phyloP scores from a whole-genome alignment of 1,140 invertebrate genomes.

The Sminthurides bifidus region DNA sequence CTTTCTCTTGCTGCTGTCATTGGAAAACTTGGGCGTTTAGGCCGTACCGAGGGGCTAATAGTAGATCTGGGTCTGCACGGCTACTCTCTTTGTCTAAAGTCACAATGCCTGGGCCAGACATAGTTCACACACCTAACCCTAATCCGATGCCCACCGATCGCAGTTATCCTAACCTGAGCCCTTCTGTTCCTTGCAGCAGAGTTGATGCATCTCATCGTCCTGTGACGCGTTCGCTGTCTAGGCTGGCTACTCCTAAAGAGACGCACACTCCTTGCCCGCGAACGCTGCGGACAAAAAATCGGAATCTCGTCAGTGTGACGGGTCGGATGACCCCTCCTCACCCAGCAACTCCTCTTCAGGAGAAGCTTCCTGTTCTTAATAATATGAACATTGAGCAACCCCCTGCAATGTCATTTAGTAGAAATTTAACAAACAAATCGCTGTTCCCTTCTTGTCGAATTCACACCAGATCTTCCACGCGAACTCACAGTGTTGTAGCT shows the following conservation, averaged over 20 bases:
- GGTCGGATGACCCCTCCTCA: constrained; percentile 2
- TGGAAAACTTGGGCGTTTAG: constrained; percentile 17
- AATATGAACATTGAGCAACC: constrained; percentile 5
- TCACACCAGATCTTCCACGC: constrained; percentile 11
- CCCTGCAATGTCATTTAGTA: neutral
- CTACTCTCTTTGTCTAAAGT: constrained; percentile 27
- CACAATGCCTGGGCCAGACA: constrained; percentile 17
- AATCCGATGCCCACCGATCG: constrained; percentile 14
- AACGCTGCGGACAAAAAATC: constrained; percentile 23
- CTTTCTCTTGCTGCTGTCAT: constrained; percentile 26
- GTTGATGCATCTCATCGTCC: constrained; percentile 22
- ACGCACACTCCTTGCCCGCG: constrained; percentile 17
- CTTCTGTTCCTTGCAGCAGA: constrained; percentile 26
- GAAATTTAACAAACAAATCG: constrained; percentile 6
- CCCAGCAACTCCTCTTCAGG: neutral
- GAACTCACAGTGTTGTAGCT: constrained; percentile 9
- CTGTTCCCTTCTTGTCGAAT: constrained; percentile 5
- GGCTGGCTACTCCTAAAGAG: constrained; percentile 25
- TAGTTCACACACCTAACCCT: constrained; percentile 14
- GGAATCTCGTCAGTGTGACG: constrained; percentile 5
- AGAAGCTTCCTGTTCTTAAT: neutral
- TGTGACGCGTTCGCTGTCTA: constrained; percentile 23
- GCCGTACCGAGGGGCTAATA: constrained; percentile 23
- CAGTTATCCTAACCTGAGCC: constrained; percentile 18
- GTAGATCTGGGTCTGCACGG: constrained; percentile 27